These are phyloP conservation scores for Notospermus geniculatus DNA, from an alignment of 1,140 invertebrate genomes.

Conservation along the genomic window DNA sequence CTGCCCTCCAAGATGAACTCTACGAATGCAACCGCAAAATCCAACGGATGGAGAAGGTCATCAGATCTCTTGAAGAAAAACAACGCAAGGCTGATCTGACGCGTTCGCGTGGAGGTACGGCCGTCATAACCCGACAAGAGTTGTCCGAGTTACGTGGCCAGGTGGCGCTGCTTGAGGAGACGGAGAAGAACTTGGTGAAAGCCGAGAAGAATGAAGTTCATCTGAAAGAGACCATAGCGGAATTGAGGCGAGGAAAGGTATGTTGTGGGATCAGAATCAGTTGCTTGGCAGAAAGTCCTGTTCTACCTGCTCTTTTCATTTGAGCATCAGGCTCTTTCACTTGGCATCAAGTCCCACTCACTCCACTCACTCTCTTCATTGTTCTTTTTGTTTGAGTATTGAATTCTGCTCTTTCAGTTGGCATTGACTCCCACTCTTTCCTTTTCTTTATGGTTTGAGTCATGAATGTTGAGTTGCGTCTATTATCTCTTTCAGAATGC, in stretches of 20 bases:
- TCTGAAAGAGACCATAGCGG: conserved; percentile 29
- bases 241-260: conserved; percentile 41
- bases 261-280: not conserved
- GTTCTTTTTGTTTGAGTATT: too few relatives aligned
- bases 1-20: not conserved
- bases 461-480: too few relatives aligned
- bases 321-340: too few relatives aligned
- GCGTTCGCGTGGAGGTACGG: too few relatives aligned
- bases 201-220: conserved; percentile 28
- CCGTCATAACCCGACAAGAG: not conserved
- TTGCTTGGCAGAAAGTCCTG: too few relatives aligned
- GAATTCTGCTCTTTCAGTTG: too few relatives aligned
- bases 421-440: too few relatives aligned
- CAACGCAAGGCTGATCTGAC: too few relatives aligned
- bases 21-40: conserved; percentile 2
- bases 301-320: too few relatives aligned
- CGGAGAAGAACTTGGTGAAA: conserved; percentile 29
- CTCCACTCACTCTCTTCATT: too few relatives aligned
- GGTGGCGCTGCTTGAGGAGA: conserved; percentile 33
- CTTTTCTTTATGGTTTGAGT: too few relatives aligned
- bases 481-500: conserved; percentile 27
- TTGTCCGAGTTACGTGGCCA: conserved; percentile 29
- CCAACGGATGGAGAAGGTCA: not conserved
- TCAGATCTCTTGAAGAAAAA: not conserved
- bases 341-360: too few relatives aligned